phyloP scores from a whole-genome alignment of 2,888 invertebrate genomes.

The Diadegma fenestrale region DNA sequence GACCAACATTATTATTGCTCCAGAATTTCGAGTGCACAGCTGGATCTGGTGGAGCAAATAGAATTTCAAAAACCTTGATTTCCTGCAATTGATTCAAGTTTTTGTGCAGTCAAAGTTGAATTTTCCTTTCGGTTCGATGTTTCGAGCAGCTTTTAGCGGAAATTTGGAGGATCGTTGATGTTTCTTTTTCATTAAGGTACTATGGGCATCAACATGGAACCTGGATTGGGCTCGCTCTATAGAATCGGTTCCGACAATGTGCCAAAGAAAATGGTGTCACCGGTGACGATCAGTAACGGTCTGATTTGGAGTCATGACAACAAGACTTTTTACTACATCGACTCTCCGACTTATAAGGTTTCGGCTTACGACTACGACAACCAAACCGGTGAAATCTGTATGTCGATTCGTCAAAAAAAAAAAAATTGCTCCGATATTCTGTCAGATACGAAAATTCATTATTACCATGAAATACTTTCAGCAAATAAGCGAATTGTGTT shows the following conservation, averaged over 20 bases:
- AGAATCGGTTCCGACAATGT: slow-evolving; percentile 83
- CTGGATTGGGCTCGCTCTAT: slow-evolving; percentile 88
- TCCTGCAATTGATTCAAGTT: slow-evolving; percentile 72
- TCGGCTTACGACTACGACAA: slow-evolving; percentile 90
- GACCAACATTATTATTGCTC: no score
- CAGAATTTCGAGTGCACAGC: no score
- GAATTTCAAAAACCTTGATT: not conserved
- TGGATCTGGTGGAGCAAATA: no score
- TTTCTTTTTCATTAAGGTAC: slow-evolving; percentile 75
- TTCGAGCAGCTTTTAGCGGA: not conserved
- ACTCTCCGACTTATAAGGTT: slow-evolving; percentile 89
- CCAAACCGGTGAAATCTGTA: slow-evolving; percentile 86
- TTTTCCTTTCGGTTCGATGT: not conserved
- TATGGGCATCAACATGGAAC: slow-evolving; percentile 82
- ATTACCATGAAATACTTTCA: slow-evolving; percentile 75
- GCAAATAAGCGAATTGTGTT: slow-evolving; percentile 87
- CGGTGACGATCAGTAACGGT: slow-evolving; percentile 91
- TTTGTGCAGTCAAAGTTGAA: slow-evolving; percentile 86
- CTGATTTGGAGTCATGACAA: slow-evolving; percentile 91
- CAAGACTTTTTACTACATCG: slow-evolving; percentile 92
- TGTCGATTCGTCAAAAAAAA: not conserved
- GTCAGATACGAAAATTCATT: slow-evolving; percentile 1
- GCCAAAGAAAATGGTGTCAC: slow-evolving; percentile 76
- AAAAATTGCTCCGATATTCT: not conserved
- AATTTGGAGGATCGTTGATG: not conserved